A percentile compares a stretch with the other conserved stretches of the same genome.
Evolutionary conservation across 2,797 vertebrate genomes (phyloP).

Genomic region (Gallinago solitaria): DNA sequence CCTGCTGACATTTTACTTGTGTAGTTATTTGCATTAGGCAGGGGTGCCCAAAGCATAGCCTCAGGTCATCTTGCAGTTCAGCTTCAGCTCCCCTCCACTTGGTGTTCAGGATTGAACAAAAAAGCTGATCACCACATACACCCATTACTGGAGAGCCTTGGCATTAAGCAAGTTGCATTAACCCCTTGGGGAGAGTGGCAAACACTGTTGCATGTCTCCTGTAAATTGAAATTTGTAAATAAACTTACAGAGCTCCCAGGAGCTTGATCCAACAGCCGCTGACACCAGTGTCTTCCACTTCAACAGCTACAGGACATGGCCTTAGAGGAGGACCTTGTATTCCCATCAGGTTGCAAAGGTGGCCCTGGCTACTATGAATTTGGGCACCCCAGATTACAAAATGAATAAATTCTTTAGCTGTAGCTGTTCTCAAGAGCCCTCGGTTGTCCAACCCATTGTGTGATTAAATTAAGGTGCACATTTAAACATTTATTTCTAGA

Average conservation of each 20-base stretch:
- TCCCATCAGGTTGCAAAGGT: background rate
- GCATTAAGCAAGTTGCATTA: background rate
- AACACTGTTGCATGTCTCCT: background rate
- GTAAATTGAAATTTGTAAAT: background rate
- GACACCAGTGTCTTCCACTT: background rate
- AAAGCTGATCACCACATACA: background rate
- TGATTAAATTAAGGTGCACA: constrained; percentile 13
- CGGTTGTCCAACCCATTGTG: background rate
- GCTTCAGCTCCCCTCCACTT: background rate
- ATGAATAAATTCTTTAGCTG: background rate
- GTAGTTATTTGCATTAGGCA: constrained; percentile 11
- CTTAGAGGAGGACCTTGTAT: background rate
- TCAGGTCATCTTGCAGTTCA: background rate
- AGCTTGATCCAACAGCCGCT: background rate
- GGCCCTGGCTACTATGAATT: constrained; percentile 48
- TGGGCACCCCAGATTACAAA: constrained; percentile 47
- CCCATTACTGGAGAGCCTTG: background rate
- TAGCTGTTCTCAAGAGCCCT: constrained; percentile 24
- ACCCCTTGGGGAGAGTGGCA: background rate
- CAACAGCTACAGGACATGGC: background rate
- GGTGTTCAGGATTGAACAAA: background rate
- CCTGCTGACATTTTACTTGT: background rate
- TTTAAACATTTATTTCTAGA: constrained; percentile 13
- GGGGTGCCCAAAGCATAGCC: constrained; percentile 60
- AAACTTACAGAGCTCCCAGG: background rate